phyloP scores from a whole-genome alignment of 2,113 vertebrate species.

The Chlamydotis undulata region DNA sequence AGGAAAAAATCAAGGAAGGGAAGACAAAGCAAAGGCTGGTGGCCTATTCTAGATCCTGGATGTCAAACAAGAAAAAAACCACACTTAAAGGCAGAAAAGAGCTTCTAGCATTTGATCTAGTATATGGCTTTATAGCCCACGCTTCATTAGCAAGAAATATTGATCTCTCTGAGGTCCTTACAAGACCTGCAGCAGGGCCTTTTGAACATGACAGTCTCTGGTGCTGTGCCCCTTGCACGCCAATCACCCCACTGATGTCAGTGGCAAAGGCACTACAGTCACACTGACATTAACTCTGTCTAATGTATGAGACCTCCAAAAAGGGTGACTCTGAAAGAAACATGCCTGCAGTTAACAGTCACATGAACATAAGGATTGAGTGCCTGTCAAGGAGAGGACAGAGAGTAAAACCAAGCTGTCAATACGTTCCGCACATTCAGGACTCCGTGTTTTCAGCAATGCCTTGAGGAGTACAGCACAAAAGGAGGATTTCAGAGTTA shows the following conservation, averaged over 20 bases:
- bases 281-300: neutral
- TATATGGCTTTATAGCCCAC: neutral
- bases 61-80: neutral
- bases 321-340: neutral
- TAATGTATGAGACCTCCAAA: neutral
- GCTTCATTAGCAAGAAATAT: neutral
- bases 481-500: neutral
- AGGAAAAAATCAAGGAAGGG: neutral
- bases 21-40: neutral
- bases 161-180: neutral
- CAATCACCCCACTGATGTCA: neutral
- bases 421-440: neutral
- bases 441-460: neutral
- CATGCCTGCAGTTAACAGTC: neutral
- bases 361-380: neutral
- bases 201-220: neutral
- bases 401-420: neutral
- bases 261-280: rapidly evolving
- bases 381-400: neutral
- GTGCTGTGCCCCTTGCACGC: neutral
- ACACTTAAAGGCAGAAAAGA: neutral
- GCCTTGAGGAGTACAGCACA: neutral
- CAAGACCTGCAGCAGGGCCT: neutral
- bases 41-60: neutral
- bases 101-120: neutral